Conservation (phyloP, 2,888 invertebrate genomes). For the Spatulosminthurus flaviceps region DNA sequence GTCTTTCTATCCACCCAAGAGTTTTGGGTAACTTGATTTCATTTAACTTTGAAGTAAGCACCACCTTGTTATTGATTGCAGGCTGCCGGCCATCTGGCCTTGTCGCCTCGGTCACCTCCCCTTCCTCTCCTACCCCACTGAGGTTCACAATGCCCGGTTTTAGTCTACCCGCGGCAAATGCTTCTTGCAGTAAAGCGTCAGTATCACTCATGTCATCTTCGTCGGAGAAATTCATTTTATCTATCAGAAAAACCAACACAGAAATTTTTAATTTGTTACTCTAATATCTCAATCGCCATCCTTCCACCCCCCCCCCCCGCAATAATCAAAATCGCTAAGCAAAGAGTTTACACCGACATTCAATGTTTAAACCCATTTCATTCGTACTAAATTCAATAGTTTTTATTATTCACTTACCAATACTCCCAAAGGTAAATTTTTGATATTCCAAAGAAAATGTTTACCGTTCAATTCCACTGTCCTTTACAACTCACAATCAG, state of each 20-base stretch:
- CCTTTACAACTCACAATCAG: too few relatives aligned
- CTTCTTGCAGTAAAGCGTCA: slow-evolving; percentile 76
- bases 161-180: slow-evolving; percentile 83
- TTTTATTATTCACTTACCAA: too few relatives aligned
- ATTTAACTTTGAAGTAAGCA: slow-evolving; percentile 63
- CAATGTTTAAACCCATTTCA: too few relatives aligned
- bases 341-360: too few relatives aligned
- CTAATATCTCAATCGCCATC: not conserved
- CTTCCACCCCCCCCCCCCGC: too few relatives aligned
- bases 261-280: not conserved
- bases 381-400: too few relatives aligned
- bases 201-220: slow-evolving; percentile 45
- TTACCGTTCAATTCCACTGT: too few relatives aligned
- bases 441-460: too few relatives aligned
- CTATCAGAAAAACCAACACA: not conserved
- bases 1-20: slow-evolving; percentile 79
- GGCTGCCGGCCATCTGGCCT: not conserved
- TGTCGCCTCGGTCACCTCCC: slow-evolving; percentile 28
- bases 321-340: too few relatives aligned
- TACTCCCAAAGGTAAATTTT: too few relatives aligned
- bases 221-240: slow-evolving; percentile 21
- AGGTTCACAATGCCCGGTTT: slow-evolving; percentile 84
- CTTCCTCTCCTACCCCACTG: slow-evolving; percentile 67
- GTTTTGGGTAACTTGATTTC: slow-evolving; percentile 56
- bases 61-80: slow-evolving; percentile 54